Conservation (phyloP, 2,888 invertebrate genomes). For the Euclidia mi region DNA sequence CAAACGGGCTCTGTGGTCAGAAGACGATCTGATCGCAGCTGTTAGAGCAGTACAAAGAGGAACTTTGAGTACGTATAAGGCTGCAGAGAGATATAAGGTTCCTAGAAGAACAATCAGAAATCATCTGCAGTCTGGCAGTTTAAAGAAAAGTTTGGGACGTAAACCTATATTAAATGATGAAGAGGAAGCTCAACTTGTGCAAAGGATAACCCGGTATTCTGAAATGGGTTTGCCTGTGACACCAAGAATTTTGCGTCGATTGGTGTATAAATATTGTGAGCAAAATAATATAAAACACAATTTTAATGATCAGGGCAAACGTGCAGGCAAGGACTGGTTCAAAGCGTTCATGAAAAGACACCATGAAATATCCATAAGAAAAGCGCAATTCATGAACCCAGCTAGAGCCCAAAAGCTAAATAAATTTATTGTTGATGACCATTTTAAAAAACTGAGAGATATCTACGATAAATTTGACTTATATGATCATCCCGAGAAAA, state of each 20-base stretch:
- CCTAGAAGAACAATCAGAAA: slow-evolving; percentile 54
- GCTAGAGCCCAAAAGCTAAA: slow-evolving; percentile 55
- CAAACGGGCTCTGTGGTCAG: slow-evolving; percentile 48
- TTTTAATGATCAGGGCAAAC: slow-evolving; percentile 34
- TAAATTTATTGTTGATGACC: slow-evolving; percentile 45
- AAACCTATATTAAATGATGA: slow-evolving; percentile 42
- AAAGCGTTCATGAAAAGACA: slow-evolving; percentile 48
- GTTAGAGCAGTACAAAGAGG: slow-evolving; percentile 46
- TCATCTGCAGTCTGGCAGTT: slow-evolving; percentile 35
- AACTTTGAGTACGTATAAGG: slow-evolving; percentile 35
- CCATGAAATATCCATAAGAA: slow-evolving; percentile 27
- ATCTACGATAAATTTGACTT: slow-evolving; percentile 10
- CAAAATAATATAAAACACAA: slow-evolving; percentile 48
- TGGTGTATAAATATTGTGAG: slow-evolving; percentile 48
- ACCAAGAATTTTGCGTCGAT: slow-evolving; percentile 33
- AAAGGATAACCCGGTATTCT: slow-evolving; percentile 38
- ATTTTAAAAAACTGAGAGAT: slow-evolving; percentile 27
- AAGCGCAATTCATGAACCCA: slow-evolving; percentile 52
- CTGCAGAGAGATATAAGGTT: slow-evolving; percentile 47
- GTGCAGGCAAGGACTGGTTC: slow-evolving; percentile 51
- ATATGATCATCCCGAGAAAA: slow-evolving; percentile 27
- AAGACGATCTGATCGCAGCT: slow-evolving; percentile 40
- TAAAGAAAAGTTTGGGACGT: slow-evolving; percentile 45
- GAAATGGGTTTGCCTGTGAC: slow-evolving; percentile 36
- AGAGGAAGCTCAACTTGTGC: slow-evolving; percentile 46